These are phyloP conservation scores for Oconnorella tubifera DNA, from an alignment of 2,888 invertebrate genomes.

Conservation along the genomic window DNA sequence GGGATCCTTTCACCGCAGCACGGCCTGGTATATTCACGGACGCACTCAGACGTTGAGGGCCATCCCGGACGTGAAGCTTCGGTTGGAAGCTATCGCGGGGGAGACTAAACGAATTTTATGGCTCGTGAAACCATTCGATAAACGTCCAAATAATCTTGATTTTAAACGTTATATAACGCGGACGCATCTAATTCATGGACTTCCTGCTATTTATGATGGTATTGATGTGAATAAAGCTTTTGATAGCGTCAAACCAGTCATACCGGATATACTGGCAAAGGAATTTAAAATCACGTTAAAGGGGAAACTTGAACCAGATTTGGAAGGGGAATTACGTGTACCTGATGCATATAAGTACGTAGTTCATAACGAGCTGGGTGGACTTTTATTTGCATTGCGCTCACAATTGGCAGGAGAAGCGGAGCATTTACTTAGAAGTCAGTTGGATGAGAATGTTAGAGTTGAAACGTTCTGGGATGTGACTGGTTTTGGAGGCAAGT, in stretches of 20 bases:
- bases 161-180: conserved; percentile 74
- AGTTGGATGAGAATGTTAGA: conserved; percentile 74
- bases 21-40: conserved; percentile 45
- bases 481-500: conserved; percentile 21
- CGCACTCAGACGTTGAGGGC: conserved; percentile 32
- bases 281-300: conserved; percentile 6
- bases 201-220: conserved; percentile 64
- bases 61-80: conserved; percentile 35
- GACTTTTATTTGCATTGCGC: conserved; percentile 27
- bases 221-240: conserved; percentile 55
- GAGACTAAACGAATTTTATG: conserved; percentile 18
- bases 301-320: conserved; percentile 18
- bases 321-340: background rate
- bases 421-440: conserved; percentile 43
- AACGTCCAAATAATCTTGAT: conserved; percentile 58
- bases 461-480: conserved; percentile 77
- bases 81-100: conserved; percentile 38
- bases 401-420: conserved; percentile 31
- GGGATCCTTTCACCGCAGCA: conserved; percentile 40
- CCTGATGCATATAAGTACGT: conserved; percentile 2
- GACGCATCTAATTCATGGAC: conserved; percentile 67
- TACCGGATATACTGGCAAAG: conserved; percentile 64
- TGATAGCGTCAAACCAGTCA: conserved; percentile 60
- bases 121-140: conserved; percentile 19
- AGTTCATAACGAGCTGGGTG: conserved; percentile 18